Evolutionary conservation across 2,888 invertebrate genomes (phyloP).

Genomic region (Galerucella nymphaeae): DNA sequence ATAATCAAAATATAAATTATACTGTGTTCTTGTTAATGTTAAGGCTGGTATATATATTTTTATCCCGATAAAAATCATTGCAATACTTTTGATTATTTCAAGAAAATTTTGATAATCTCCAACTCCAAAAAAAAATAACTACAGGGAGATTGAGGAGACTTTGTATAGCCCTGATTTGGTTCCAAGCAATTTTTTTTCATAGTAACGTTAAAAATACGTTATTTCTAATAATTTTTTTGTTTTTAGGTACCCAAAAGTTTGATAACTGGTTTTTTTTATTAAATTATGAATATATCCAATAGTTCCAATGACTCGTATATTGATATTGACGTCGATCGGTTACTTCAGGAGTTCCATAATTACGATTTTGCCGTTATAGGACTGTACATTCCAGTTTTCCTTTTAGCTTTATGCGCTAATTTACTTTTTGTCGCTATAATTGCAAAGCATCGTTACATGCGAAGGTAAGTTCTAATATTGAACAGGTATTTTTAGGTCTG

Average conservation of each 20-base stretch:
- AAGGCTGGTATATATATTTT: background rate
- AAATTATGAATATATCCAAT: constrained; percentile 8
- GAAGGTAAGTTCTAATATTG: constrained; percentile 72
- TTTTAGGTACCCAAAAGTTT: background rate
- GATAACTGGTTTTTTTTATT: background rate
- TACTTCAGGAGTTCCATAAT: constrained; percentile 22
- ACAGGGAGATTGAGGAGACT: too few relatives aligned
- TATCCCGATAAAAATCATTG: constrained; percentile 7
- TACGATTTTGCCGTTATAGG: constrained; percentile 67
- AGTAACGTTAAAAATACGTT: too few relatives aligned
- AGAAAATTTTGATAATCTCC: background rate
- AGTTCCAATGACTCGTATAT: background rate
- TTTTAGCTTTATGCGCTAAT: constrained; percentile 73
- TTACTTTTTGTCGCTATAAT: constrained; percentile 75
- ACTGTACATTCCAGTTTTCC: constrained; percentile 73
- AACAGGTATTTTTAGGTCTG: too few relatives aligned
- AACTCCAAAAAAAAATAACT: too few relatives aligned
- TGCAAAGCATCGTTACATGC: constrained; percentile 75
- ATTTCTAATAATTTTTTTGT: background rate
- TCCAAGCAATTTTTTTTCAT: too few relatives aligned
- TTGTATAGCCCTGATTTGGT: too few relatives aligned
- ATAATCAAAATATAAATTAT: constrained; percentile 22
- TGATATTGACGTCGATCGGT: background rate
- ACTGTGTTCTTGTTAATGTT: background rate
- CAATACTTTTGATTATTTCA: background rate